These are phyloP conservation scores for Rhyacophila brunnea DNA, from an alignment of 1,140 invertebrate species.

Conservation along the genomic window DNA sequence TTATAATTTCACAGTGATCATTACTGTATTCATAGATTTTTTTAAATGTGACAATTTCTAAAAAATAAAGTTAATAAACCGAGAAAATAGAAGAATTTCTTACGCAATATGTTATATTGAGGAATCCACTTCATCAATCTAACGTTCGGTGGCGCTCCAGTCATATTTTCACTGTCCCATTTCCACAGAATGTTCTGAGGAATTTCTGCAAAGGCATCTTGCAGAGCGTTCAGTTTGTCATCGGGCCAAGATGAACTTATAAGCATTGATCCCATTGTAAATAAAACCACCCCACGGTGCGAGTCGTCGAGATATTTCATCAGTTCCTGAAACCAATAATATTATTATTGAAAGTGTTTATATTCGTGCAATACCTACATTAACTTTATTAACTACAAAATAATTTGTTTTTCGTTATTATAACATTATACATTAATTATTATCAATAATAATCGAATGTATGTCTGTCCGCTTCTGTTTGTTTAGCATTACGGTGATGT, in stretches of 20 bases:
- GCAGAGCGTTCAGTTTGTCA: slow-evolving; percentile 43
- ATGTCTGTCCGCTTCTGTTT: too few species aligned
- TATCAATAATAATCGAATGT: too few species aligned
- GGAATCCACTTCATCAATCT: slow-evolving; percentile 40
- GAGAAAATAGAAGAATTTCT: slow-evolving; percentile 9
- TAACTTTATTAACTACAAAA: too few species aligned
- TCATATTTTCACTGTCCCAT: slow-evolving; percentile 41
- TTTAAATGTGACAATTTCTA: too few species aligned
- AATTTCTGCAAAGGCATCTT: slow-evolving; percentile 40
- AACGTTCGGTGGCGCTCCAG: slow-evolving; percentile 36
- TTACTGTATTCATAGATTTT: too few species aligned
- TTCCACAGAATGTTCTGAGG: slow-evolving; percentile 52
- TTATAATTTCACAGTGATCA: too few species aligned
- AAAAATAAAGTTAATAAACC: too few species aligned
- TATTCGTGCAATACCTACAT: too few species aligned
- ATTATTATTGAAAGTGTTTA: too few species aligned
- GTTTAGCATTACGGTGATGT: too few species aligned
- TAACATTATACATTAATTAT: too few species aligned
- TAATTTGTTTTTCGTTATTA: too few species aligned
- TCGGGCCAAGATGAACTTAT: slow-evolving; percentile 27
- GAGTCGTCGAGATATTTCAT: slow-evolving; percentile 34
- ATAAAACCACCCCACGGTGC: slow-evolving; percentile 41
- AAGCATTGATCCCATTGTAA: slow-evolving; percentile 41
- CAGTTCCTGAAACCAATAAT: slow-evolving; percentile 35
- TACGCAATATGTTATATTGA: slow-evolving; percentile 46